These are phyloP conservation scores for Tinea semifulvella DNA, from an alignment of 2,888 invertebrate species.

Conservation along the genomic window DNA sequence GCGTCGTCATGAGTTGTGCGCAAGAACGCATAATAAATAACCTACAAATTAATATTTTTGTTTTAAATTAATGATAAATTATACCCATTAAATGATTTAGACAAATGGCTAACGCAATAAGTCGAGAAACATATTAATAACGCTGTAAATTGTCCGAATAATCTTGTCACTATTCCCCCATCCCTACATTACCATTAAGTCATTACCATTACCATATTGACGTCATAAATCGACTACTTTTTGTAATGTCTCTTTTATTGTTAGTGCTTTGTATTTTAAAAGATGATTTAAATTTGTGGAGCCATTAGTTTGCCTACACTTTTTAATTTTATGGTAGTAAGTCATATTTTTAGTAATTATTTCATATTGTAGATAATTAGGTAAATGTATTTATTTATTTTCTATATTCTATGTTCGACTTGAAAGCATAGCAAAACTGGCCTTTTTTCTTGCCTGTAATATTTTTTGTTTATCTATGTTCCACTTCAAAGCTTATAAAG, in stretches of 20 bases:
- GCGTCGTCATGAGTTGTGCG: too few relatives aligned
- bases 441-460: too few relatives aligned
- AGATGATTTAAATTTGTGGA: constrained; percentile 6
- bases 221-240: constrained; percentile 19
- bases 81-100: background rate
- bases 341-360: too few relatives aligned
- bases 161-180: constrained; percentile 20
- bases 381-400: background rate
- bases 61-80: constrained; percentile 2
- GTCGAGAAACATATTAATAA: constrained; percentile 23
- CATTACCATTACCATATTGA: constrained; percentile 21
- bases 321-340: background rate
- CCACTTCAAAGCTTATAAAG: too few relatives aligned
- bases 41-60: too few relatives aligned
- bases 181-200: constrained; percentile 19
- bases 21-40: too few relatives aligned
- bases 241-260: constrained; percentile 6
- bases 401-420: too few relatives aligned
- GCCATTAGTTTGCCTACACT: constrained; percentile 1
- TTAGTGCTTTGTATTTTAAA: constrained; percentile 9
- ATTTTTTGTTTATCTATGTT: too few relatives aligned
- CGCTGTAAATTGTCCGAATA: constrained; percentile 25
- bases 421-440: too few relatives aligned
- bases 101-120: constrained; percentile 21
- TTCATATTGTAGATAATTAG: background rate